Evolutionary conservation across 2,888 invertebrate genomes (phyloP).

Genomic region (Ochropleura leucogaster): DNA sequence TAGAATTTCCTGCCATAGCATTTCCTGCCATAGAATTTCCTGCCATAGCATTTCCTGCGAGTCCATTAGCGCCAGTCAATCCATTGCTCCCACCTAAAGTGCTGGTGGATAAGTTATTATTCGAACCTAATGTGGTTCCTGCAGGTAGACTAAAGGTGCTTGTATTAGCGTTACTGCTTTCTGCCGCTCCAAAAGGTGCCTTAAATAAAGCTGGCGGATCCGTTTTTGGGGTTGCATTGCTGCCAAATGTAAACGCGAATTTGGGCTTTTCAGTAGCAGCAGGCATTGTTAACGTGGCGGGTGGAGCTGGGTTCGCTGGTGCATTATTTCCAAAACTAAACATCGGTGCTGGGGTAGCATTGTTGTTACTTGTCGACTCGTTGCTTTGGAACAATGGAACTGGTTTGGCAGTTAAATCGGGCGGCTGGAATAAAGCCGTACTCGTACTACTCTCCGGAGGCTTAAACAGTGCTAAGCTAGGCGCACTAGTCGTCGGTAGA

Average conservation of each 20-base stretch:
- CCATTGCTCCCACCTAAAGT: conserved; percentile 55
- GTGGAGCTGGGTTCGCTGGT: conserved; percentile 43
- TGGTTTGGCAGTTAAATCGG: conserved; percentile 57
- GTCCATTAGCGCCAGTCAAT: conserved; percentile 48
- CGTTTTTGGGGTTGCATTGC: conserved; percentile 60
- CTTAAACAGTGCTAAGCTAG: conserved; percentile 68
- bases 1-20: no score
- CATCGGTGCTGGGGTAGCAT: conserved; percentile 66
- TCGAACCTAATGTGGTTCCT: conserved; percentile 41
- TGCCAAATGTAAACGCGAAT: conserved; percentile 80
- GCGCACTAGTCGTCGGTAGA: conserved; percentile 44
- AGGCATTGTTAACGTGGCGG: conserved; percentile 43
- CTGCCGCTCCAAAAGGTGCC: conserved; percentile 53
- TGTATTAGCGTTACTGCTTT: conserved; percentile 49
- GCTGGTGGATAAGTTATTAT: conserved; percentile 50
- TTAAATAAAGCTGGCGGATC: conserved; percentile 61
- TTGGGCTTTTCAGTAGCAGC: conserved; percentile 74
- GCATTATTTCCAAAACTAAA: conserved; percentile 77
- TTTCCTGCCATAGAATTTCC: no score
- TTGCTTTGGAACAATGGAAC: conserved; percentile 61
- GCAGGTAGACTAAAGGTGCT: conserved; percentile 56
- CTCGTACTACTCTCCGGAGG: conserved; percentile 62
- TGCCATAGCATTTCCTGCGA: conserved; percentile 36
- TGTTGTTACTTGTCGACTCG: conserved; percentile 38
- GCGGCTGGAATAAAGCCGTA: conserved; percentile 67